phyloP scores from a whole-genome alignment of 2,888 invertebrate genomes.

The Papilio demoleus region DNA sequence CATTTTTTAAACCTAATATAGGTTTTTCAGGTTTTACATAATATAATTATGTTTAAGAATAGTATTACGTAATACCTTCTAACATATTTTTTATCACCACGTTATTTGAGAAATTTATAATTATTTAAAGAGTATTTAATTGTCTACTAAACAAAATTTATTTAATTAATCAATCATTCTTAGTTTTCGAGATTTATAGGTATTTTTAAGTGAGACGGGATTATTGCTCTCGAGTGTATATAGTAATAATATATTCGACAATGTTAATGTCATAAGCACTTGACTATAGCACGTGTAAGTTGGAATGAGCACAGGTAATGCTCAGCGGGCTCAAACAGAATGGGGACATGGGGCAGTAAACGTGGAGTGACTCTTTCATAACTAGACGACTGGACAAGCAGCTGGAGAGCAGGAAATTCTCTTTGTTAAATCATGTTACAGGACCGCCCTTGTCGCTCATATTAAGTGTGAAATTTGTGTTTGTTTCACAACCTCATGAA shows the following conservation, averaged over 20 bases:
- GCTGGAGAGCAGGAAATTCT: conserved; percentile 63
- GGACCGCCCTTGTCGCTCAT: conserved; percentile 42
- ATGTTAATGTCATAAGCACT: not conserved
- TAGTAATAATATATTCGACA: conserved; percentile 4
- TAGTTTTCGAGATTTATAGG: no score
- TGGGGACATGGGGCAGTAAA: conserved; percentile 49
- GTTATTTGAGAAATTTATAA: no score
- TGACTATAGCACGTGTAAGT: conserved; percentile 24
- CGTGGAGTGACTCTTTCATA: conserved; percentile 65
- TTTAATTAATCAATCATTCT: no score
- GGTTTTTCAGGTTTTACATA: no score
- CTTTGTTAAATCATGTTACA: conserved; percentile 66
- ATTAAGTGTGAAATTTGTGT: conserved; percentile 39
- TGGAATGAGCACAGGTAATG: conserved; percentile 42
- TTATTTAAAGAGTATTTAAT: no score
- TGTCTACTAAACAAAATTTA: no score
- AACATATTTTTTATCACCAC: no score
- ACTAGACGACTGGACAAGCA: conserved; percentile 70
- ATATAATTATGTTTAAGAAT: no score
- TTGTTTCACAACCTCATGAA: conserved; percentile 33
- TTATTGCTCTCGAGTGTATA: no score
- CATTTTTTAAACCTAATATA: no score
- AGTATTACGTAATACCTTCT: no score
- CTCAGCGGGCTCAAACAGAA: conserved; percentile 65
- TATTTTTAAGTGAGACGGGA: no score